phyloP scores from a whole-genome alignment of 2,113 vertebrate species.

The Casuarius casuarius region DNA sequence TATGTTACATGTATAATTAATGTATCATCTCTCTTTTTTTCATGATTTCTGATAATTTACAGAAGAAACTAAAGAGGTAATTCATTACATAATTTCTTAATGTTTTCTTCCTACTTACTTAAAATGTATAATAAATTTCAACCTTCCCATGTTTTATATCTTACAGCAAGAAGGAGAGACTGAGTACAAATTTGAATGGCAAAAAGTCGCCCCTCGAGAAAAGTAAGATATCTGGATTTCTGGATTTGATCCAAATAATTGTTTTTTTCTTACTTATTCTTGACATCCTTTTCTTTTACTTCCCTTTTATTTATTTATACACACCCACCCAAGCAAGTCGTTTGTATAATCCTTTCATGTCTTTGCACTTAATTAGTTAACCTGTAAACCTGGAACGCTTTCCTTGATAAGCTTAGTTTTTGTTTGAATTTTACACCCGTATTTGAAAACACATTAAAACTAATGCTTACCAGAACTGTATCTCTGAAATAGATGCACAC shows the following conservation, averaged over 20 bases:
- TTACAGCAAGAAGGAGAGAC: constrained; percentile 90
- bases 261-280: neutral
- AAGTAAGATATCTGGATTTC: constrained; percentile 81
- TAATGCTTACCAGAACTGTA: neutral
- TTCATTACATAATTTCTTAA: neutral
- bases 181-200: constrained; percentile 99
- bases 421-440: neutral
- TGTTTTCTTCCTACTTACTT: constrained; percentile 24
- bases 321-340: neutral
- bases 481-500: neutral
- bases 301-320: neutral
- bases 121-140: neutral
- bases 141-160: constrained; percentile 32
- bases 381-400: neutral
- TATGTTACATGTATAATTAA: neutral
- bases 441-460: neutral
- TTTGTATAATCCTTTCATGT: neutral
- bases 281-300: neutral
- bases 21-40: neutral
- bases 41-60: constrained; percentile 51
- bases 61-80: constrained; percentile 97
- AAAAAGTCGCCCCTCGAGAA: constrained; percentile 95
- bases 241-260: neutral
- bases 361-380: neutral
- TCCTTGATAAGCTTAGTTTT: neutral